A percentile compares a stretch with the other conserved stretches of the same genome.
These are phyloP conservation scores for Cydia fagiglandana DNA, from an alignment of 1,140 invertebrate species.

Conservation along the genomic window DNA sequence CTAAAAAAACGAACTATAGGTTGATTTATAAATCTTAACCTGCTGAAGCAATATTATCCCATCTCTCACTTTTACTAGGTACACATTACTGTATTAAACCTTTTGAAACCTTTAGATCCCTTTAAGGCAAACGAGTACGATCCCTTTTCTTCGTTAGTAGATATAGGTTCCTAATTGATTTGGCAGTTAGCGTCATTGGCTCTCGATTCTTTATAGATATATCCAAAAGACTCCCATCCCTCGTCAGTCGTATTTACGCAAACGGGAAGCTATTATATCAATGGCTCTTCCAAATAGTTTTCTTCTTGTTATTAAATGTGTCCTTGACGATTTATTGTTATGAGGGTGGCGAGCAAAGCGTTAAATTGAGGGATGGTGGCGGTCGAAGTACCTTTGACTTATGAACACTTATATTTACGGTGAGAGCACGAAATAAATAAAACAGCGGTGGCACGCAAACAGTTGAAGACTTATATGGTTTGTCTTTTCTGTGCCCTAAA, in stretches of 20 bases:
- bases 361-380: slow-evolving; percentile 6
- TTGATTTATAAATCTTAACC: slow-evolving; percentile 12
- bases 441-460: too few relatives aligned
- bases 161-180: slow-evolving; percentile 1
- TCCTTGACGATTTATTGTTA: slow-evolving; percentile 22
- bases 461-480: too few relatives aligned
- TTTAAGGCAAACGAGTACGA: neutral
- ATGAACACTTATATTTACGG: neutral
- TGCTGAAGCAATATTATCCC: neutral
- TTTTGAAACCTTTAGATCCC: neutral
- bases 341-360: neutral
- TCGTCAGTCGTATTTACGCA: slow-evolving; percentile 23
- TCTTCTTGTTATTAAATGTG: slow-evolving; percentile 25
- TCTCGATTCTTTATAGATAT: neutral
- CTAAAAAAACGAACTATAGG: too few relatives aligned
- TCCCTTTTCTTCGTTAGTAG: neutral
- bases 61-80: neutral
- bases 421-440: neutral
- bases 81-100: neutral
- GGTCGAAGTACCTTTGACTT: neutral
- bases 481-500: too few relatives aligned
- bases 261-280: slow-evolving; percentile 16
- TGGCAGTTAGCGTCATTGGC: slow-evolving; percentile 1
- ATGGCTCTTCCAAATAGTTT: slow-evolving; percentile 21
- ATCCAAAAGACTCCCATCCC: neutral